Evolutionary conservation across 2,797 vertebrate genomes (phyloP), one percentile per base, ranked within the genome.

Genomic region (Helicolenus hilgendorfi): DNA sequence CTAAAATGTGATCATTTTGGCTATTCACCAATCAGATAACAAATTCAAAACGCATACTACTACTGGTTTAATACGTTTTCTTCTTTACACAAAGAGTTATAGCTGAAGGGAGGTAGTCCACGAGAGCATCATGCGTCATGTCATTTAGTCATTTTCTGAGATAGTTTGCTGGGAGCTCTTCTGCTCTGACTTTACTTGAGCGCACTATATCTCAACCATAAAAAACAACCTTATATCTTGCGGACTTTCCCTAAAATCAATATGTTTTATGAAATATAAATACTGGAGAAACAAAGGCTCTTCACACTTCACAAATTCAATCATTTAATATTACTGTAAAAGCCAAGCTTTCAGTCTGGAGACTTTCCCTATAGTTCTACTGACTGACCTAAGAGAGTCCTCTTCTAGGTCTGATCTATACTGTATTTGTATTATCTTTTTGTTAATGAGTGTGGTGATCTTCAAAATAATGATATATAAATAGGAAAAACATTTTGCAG

Each of bases 81-180:
- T 58, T 67, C 22, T 27, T 59, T 27, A 67, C 26, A 9, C 5
- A 55, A 31, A 56, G 26, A 35, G 58, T 11, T 49, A 70, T 4
- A 13, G 72, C 59, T 75, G 41, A 81, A 69, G 1, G 63, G 26
- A 11, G 13, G 27, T 35, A 68, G 75, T 79, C 38, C 56, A 38
- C 6, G 0, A 31, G 8, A 76, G 26, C 58, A 62, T 56, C 7
- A 9, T 60, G 67, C 55, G 53, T 81, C 11, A 53, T 72, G 60
- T 81, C 11, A 53, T 72, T 81, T 38, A 68, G 78, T 77, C 62
- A 69, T 77, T 78, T 62, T 69, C 74, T 41, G 20, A 62, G n/a
- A 77, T 18, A 2, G 55, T 24, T 55, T 27, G 74, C 67, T 72
- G 14, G 11, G 14, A 67, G 73, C 59, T 18, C 20, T 59, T 65